Base-by-base conservation (phyloP, 2,797 vertebrate genomes). In the Limnodromus scolopaceus region DNA sequence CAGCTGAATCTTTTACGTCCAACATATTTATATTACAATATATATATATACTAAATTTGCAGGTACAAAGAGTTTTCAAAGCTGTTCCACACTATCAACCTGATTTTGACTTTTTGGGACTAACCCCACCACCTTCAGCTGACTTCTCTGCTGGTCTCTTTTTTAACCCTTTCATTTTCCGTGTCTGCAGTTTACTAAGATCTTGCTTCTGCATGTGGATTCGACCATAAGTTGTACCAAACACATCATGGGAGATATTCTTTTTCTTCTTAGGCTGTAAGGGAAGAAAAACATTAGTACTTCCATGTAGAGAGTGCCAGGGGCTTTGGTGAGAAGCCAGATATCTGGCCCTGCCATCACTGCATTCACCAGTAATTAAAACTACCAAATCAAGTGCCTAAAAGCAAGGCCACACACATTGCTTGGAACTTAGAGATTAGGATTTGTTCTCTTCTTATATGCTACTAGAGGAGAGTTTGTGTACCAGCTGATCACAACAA, bases 151-250 rank as follows among this genome's bases (percentile, higher is more conserved):
- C 96, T 63, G 89, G 98, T 90, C 99, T 99, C 96, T 99, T 99
- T 97, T 97, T 99, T 93, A 99, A 98, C 22, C 99, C 99, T 97
- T 99, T 99, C 99, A 99, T 98, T 97, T 99, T 99, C 6, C 99
- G 98, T 0, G 99, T 99, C 53, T 98, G 99, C 32, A 99, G 97
- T 97, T 99, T 99, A 95, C 98, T 94, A 55, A 99, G 98, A 92
- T 99, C 98, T 97, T 99, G 99, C 90, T 99, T 99, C 98, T 99
- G 99, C 99, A 99, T 99, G 96, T 99, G 99, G 82, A 99, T 98
- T 23, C 98, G 98, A 65, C 99, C 99, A 0, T 99, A 99, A 93
- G 98, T 99, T 77, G 99, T 99, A 45, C 99, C 99, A 60, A 99
- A 99, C 45, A 94, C 97, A 94, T 99, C 98, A 3, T 98, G 99